Percentiles rank a stretch among this genome's conserved stretches.
Conservation (phyloP, 2,113 vertebrate species). For the Peromyscus leucopus region DNA sequence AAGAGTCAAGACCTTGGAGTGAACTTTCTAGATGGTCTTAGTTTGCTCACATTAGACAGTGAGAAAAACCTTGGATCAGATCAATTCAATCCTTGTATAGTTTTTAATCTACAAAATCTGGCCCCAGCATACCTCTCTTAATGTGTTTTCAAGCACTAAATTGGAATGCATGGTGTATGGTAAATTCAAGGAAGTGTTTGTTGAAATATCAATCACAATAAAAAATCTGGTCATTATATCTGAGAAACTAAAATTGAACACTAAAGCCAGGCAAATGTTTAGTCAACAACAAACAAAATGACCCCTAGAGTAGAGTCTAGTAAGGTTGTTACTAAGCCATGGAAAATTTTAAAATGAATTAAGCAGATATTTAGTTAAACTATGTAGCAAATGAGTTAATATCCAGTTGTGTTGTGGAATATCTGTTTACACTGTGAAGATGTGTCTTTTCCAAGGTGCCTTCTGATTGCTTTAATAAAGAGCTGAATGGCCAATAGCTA, state of each 20-base stretch:
- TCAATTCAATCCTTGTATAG: background rate
- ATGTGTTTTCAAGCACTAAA: background rate
- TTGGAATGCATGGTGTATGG: background rate
- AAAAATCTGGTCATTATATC: background rate
- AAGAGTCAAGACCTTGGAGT: background rate
- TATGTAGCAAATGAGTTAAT: background rate
- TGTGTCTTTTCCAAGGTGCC: background rate
- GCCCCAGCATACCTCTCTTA: background rate
- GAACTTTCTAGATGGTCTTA: too few species aligned
- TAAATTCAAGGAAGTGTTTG: constrained; percentile 43
- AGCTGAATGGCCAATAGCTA: background rate
- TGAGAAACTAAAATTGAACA: background rate
- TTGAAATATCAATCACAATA: constrained; percentile 6
- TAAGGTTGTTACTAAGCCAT: background rate
- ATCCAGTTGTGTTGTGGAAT: background rate
- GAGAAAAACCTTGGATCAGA: background rate
- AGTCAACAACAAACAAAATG: constrained; percentile 1
- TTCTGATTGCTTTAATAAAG: background rate
- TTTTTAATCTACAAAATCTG: background rate
- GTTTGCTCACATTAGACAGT: background rate
- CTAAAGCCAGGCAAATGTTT: background rate
- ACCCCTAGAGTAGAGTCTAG: background rate
- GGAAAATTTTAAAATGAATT: constrained; percentile 45
- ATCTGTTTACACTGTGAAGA: background rate
- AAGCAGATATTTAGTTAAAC: constrained; percentile 39